Base-by-base conservation (phyloP, 1,140 invertebrate genomes). In the Oreohelix idahoensis region DNA sequence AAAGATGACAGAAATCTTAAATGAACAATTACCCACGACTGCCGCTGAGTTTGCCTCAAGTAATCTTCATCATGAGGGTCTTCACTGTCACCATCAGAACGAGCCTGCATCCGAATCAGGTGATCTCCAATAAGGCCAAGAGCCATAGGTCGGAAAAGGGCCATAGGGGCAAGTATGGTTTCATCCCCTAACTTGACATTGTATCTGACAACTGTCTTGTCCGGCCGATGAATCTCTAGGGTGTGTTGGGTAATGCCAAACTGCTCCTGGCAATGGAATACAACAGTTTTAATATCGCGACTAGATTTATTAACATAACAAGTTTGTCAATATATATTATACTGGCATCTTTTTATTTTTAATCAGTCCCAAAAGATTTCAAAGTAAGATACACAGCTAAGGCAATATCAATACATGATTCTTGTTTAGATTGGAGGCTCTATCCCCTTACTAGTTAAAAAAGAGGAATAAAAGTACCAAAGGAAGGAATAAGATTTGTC, bases 31-130 rank as follows among this genome's bases (percentile, higher is more conserved):
- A 69, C 84, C 80, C 79, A 51, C 20, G 81, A 81, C 66, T 85
- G 84, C 35, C 86, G 35, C 53, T 84, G 81, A 20, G 86, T 87
- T 81, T 93, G 92, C 32, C 88, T 82, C 5, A 99, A 93, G 90
- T 97, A 99, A 91, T 96, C 96, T 73, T 97, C 96, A 94, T 98
- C 97, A 92, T 97, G 96, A 17, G 97, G 97, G 93, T 99, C 98
- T 93, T 98, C 96, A 8, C 97, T 95, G 91, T 98, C 96, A 74
- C 97, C 96, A 39, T 94, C 94, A 83, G 95, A 95, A 66, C 95
- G 93, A 86, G 94, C 95, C 88, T 97, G 95, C 58, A 95, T 95
- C 85, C 96, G 86, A 63, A 85, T 84, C 15, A 91, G 84, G 58
- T 89, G 29, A 95, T 95, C 63, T 8, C 96, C 97, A 4, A 96